Evolutionary conservation across 92 coral and sea anemone genomes (phyloP), one percentile per base, ranked within the genome.

Genomic region (Ricordea florida): DNA sequence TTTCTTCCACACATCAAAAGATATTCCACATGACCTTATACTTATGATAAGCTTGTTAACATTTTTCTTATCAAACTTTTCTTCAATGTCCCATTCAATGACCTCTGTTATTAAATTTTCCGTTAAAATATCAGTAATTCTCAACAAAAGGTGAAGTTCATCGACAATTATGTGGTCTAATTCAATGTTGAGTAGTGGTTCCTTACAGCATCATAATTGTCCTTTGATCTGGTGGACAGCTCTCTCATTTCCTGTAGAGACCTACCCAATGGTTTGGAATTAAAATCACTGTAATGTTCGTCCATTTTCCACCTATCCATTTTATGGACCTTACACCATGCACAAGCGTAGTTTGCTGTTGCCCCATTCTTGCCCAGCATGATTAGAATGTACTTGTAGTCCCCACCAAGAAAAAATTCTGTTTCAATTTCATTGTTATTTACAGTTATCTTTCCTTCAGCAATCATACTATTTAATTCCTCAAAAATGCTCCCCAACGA

Each of bases 161-260:
- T 81, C 87, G 5, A 52, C 74, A 21, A 81, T 53, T n/a, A 81
- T 41, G 22, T 81, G 87, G 30, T 80, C 79, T 27, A 80, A 43
- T 18, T 80, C 86, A 55, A 78, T 66, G 41, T 78, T 66, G 14
- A 81, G 63, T 10, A 81, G 63, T 21, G 87, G 87, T 9, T 61
- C 47, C 0, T 72, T 17, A 17, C 25, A 25, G 48, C 87, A 81
- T 4, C 64, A 72, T 59, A 81, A 28, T 72, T 81, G 16, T 42
- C 57, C 13, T 46, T 57, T 14, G 79, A 56, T 2, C 38, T 22
- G 17, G 32, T 31, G 15, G 34, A 41, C 74, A 72, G 21, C 32
- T 72, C 87, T 35, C 31, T 72, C 4, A 72, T 49, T 73, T 72
- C 64, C 38, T 71, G 6, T 31, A 81, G n/a, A n/a, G n/a, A n/a